Evolutionary conservation across 2,797 vertebrate species (phyloP), one percentile per base, ranked within the genome.

Genomic region (Pseudochaenichthys georgianus): DNA sequence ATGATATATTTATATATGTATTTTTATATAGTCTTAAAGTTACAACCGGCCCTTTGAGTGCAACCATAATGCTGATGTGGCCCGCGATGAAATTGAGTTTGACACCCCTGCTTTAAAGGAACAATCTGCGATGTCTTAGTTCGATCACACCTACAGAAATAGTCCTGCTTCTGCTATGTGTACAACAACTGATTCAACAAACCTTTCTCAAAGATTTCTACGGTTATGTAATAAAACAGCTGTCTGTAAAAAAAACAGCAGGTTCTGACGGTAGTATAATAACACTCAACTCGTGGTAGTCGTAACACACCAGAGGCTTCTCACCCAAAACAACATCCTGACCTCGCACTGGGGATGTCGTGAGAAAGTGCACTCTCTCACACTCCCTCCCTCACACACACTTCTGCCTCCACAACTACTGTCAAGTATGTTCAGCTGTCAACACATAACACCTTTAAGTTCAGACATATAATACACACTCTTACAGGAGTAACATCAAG

Each of bases 401-500:
- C 23, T 23, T 23, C 23, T 12, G 7, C 12, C 43, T 54, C 5
- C 69, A 47, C 8, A 9, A 43, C 13, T 12, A 28, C 21, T 50
- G 13, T 17, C 53, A 31, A 31, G 34, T 11, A 19, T 34, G 34
- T 57, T 10, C 50, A 34, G 0, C 12, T 13, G 42, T 13, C 21
- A 50, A n/a, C 3, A 10, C 17, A 66, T 19, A 31, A 58, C 6
- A 53, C 17, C 3, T 52, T 61, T 19, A 47, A 57, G 51, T 19
- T 21, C 10, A 12, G 21, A 54, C 0, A 45, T 45, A 58, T 23
- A 15, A 45, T 50, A 42, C 41, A 0, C 3, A 38, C 47, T 46
- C 12, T 17, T 53, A 28, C 8, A 46, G 2, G 45, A 55, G 64
- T 78, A 21, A 38, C 64, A 72, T 47, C 45, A 38, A 38, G 8